Conservation (phyloP, 2,113 vertebrate genomes). For the Vidua macroura region DNA sequence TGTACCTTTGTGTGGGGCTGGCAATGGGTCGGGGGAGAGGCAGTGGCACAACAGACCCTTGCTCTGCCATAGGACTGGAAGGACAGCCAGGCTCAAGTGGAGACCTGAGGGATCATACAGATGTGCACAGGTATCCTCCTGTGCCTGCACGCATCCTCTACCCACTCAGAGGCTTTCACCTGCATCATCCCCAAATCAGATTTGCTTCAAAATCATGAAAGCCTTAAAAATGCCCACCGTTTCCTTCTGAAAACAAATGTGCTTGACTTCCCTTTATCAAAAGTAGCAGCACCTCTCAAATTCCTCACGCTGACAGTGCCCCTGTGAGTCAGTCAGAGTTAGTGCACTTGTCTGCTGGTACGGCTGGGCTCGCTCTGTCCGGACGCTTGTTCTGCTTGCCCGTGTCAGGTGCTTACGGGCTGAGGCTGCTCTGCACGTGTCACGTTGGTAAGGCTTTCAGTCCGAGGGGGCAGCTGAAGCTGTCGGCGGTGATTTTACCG, state of each 20-base stretch:
- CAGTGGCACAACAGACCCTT: background rate
- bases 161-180: background rate
- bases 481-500: background rate
- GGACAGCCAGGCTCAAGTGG: background rate
- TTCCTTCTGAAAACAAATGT: background rate
- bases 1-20: background rate
- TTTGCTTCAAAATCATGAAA: background rate
- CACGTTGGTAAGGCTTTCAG: too few relatives aligned
- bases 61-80: background rate
- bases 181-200: background rate
- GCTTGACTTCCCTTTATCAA: background rate
- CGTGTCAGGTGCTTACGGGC: fast-evolving
- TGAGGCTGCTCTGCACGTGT: background rate
- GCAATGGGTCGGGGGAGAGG: fast-evolving
- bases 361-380: background rate
- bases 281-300: background rate
- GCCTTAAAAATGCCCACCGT: background rate
- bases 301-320: slow-evolving; percentile 9
- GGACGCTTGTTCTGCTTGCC: background rate
- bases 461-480: background rate
- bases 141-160: fast-evolving
- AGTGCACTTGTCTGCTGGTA: background rate
- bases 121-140: background rate
- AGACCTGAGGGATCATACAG: background rate
- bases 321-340: background rate